These are phyloP conservation scores for Paracanthobrama guichenoti DNA, from an alignment of 2,113 vertebrate species.

Conservation along the genomic window DNA sequence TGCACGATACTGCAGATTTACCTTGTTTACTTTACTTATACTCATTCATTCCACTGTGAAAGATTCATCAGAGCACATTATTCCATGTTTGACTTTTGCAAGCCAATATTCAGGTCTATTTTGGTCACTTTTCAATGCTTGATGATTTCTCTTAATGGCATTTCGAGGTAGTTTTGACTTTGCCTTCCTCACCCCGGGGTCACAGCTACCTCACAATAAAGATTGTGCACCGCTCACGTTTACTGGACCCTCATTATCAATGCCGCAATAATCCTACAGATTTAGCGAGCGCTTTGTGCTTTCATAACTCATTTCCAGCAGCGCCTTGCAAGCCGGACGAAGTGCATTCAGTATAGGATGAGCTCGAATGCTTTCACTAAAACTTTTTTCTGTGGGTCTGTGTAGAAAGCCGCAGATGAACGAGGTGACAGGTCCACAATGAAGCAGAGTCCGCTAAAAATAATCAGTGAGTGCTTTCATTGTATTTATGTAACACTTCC, in stretches of 20 bases:
- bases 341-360: conserved; percentile 17
- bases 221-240: background rate
- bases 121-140: background rate
- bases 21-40: no score
- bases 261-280: background rate
- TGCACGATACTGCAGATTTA: no score
- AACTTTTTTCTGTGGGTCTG: conserved; percentile 45
- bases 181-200: background rate
- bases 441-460: conserved; percentile 54
- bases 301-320: conserved; percentile 34
- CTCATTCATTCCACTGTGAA: background rate
- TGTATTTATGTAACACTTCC: conserved; percentile 61
- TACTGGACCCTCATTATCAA: conserved; percentile 9
- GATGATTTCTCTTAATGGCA: no score
- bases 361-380: conserved; percentile 47
- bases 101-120: background rate
- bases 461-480: conserved; percentile 53
- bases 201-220: background rate
- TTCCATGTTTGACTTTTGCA: background rate
- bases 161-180: background rate
- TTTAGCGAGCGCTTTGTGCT: conserved; percentile 15
- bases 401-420: conserved; percentile 52
- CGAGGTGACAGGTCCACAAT: conserved; percentile 49
- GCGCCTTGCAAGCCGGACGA: conserved; percentile 8
- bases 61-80: background rate